These are phyloP conservation scores for Copidosoma floridanum DNA, from an alignment of 1,140 invertebrate genomes.

Conservation along the genomic window DNA sequence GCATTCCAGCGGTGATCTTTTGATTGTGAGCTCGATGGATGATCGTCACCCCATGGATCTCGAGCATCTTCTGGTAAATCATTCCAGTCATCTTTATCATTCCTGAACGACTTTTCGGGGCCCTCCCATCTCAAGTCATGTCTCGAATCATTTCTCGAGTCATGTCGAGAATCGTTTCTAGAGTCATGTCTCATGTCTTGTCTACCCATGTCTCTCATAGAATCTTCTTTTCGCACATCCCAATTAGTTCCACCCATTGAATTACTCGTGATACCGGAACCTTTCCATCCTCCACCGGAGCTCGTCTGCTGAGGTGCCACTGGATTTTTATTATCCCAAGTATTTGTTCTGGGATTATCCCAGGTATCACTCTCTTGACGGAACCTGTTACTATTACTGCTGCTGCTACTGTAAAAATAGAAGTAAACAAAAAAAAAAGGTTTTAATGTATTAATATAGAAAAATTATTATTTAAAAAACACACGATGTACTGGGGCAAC, in stretches of 20 bases:
- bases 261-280: not conserved
- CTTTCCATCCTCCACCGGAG: slow-evolving; percentile 10
- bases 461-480: no score
- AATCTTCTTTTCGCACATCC: slow-evolving; percentile 14
- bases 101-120: slow-evolving; percentile 22
- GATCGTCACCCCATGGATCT: slow-evolving; percentile 54
- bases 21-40: not conserved
- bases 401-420: no score
- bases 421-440: no score
- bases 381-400: slow-evolving; percentile 6
- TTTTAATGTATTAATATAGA: no score
- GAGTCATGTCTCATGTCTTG: slow-evolving; percentile 7
- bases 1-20: slow-evolving; percentile 16
- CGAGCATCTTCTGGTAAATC: slow-evolving; percentile 53
- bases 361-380: slow-evolving; percentile 15
- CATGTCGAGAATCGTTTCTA: not conserved
- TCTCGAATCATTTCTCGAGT: slow-evolving; percentile 11
- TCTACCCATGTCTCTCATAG: not conserved
- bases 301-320: not conserved
- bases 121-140: slow-evolving; percentile 15
- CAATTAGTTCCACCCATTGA: slow-evolving; percentile 1
- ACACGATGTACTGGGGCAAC: no score
- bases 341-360: slow-evolving; percentile 8
- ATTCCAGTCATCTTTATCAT: slow-evolving; percentile 46
- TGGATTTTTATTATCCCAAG: slow-evolving; percentile 18